phyloP scores from a whole-genome alignment of 2,888 invertebrate species.

The Acleris sparsana region DNA sequence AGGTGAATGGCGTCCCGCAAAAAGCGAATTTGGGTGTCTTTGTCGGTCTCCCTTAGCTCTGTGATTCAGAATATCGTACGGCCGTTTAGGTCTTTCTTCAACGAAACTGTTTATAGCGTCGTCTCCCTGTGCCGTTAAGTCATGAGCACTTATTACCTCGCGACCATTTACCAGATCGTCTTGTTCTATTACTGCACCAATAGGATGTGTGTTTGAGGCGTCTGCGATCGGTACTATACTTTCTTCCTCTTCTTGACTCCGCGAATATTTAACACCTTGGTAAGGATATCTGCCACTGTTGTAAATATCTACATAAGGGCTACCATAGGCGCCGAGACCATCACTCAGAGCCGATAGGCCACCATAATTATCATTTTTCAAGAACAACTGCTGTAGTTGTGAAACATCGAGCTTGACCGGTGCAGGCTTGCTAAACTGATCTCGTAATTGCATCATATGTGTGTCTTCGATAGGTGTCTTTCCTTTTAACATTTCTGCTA shows the following conservation, averaged over 20 bases:
- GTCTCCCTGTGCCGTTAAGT: conserved; percentile 58
- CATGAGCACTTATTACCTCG: conserved; percentile 54
- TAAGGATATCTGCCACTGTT: conserved; percentile 66
- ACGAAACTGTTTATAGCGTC: conserved; percentile 53
- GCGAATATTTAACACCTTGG: conserved; percentile 75
- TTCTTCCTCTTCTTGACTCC: conserved; percentile 79
- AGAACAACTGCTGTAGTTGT: conserved; percentile 64
- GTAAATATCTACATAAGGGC: conserved; percentile 67
- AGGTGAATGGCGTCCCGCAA: conserved; percentile 56
- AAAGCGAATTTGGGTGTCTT: conserved; percentile 60
- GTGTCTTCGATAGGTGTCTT: conserved; percentile 66
- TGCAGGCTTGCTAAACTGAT: conserved; percentile 60
- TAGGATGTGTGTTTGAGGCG: conserved; percentile 70
- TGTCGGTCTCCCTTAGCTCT: conserved; percentile 56
- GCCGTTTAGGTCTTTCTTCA: conserved; percentile 58
- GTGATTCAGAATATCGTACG: conserved; percentile 48
- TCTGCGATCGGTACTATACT: conserved; percentile 72
- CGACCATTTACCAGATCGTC: conserved; percentile 60
- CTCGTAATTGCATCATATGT: conserved; percentile 60
- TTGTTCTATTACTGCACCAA: conserved; percentile 78
- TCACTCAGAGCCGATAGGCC: conserved; percentile 55
- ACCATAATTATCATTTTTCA: conserved; percentile 66
- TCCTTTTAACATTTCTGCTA: conserved; percentile 77
- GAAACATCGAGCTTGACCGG: conserved; percentile 68
- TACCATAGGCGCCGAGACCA: conserved; percentile 56